Evolutionary conservation across 2,888 invertebrate species (phyloP), one percentile per base, ranked within the genome.

Genomic region (Lithosia quadra): DNA sequence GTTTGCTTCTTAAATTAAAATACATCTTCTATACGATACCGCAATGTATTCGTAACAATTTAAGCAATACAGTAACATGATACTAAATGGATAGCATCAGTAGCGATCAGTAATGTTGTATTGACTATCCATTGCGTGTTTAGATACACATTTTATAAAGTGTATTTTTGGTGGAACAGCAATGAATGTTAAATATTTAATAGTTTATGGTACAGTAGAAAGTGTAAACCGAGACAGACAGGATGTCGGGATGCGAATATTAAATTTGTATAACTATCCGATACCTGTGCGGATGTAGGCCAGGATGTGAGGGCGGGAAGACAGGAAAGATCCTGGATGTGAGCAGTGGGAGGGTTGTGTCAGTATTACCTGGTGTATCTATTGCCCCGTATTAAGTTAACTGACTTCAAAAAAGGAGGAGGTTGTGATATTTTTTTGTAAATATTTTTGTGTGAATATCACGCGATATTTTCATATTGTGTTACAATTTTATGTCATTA

Each of bases 231-330:
- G 81, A 86, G 79, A 76, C 71, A 61, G 59, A 72, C 71, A 76
- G 84, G 85, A 84, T 81, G 82, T 84, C 71, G 56, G 84, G 84
- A 78, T 74, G 87, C 86, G 89, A 81, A 82, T 82, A 81, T 63
- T 55, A 22, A 28, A 61, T 81, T 88, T 88, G 85, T 85, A 86
- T 87, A 89, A 88, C 85, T 83, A 83, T 78, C 71, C 77, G 81
- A 82, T 86, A 87, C 85, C 82, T 84, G 85, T 80, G 72, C 80
- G 82, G 84, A 83, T 81, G 74, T 78, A 76, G 78, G 77, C 55
- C 63, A 75, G 73, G 80, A 79, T 78, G 75, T 77, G 73, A 74
- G 81, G 84, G 75, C 71, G 82, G 84, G 79, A 69, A 79, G 63
- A 60, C 49, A 49, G 34, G 24, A 34, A 43, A 78, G 76, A 73